phyloP scores from a whole-genome alignment of 2,888 invertebrate genomes.

The Calliopum simillimum region DNA sequence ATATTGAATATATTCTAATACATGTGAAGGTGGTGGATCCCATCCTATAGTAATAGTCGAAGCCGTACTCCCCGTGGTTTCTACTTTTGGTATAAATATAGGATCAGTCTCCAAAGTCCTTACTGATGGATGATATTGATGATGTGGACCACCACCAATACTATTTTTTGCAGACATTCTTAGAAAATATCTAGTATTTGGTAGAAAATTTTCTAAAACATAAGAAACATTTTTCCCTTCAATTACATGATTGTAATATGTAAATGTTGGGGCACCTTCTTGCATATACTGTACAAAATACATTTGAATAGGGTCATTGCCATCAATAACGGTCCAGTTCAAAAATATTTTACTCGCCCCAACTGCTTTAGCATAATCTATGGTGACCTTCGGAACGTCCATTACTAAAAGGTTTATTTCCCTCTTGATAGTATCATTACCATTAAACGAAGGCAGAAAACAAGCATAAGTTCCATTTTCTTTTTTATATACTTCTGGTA shows the following conservation, averaged over 20 bases:
- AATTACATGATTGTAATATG: conserved; percentile 73
- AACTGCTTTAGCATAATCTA: conserved; percentile 81
- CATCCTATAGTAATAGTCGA: conserved; percentile 87
- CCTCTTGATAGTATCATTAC: conserved; percentile 63
- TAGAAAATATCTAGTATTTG: conserved; percentile 76
- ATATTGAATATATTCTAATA: conserved; percentile 80
- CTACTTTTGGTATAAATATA: conserved; percentile 81
- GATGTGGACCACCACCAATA: conserved; percentile 72
- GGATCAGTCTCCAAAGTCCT: conserved; percentile 80
- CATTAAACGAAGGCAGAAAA: conserved; percentile 64
- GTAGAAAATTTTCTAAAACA: conserved; percentile 75
- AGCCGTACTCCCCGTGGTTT: conserved; percentile 75
- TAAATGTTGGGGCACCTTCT: conserved; percentile 71
- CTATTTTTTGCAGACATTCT: conserved; percentile 76
- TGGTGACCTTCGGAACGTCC: conserved; percentile 77
- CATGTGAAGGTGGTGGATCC: conserved; percentile 75
- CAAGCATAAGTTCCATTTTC: conserved; percentile 81
- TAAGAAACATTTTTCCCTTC: conserved; percentile 76
- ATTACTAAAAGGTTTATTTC: conserved; percentile 72
- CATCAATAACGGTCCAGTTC: conserved; percentile 85
- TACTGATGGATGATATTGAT: conserved; percentile 70
- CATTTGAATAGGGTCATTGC: conserved; percentile 76
- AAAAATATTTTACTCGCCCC: conserved; percentile 80
- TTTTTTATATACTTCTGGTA: conserved; percentile 73
- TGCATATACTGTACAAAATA: conserved; percentile 73